Evolutionary conservation across 2,797 vertebrate species (phyloP), one percentile per base, ranked within the genome.

Genomic region (Thaleichthys pacificus): DNA sequence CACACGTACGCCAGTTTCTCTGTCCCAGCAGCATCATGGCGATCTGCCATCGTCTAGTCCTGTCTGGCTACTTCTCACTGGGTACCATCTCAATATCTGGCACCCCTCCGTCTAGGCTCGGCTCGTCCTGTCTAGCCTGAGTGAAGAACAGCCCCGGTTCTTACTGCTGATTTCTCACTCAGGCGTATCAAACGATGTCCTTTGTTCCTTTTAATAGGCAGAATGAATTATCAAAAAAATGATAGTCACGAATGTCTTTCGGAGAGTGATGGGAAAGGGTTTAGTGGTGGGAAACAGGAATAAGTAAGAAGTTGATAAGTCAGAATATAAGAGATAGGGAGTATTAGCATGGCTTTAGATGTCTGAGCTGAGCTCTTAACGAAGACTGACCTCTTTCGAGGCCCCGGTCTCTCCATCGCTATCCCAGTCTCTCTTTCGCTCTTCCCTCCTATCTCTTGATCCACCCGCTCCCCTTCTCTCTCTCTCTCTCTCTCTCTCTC

Each of bases 11-110:
- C 51, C 30, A 42, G 3, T 38, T 38, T 60, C 56, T 60, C 58
- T 60, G n/a, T n/a, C 57, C 64, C 61, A 69, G 24, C 66, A 67
- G 24, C 66, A 28, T 19, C 26, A 22, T 82, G 72, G 81, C 66
- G 12, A 17, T 26, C 22, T 49, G 63, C 76, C 77, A 66, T 24
- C 32, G 51, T 56, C 51, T 56, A 49, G 49, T 42, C 65, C 42
- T 4, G 38, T 54, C 64, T 71, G 38, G 22, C 26, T 76, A 71
- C 14, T 73, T 54, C 38, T 57, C 35, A 60, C 56, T 66, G 19
- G 30, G 42, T 14, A 17, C 24, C 71, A 66, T 51, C 62, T 75
- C 77, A 83, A 75, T 60, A 74, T 77, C 77, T 74, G 72, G 63
- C 49, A 2, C 51, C 66, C 61, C 28, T 56, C 74, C 76, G 70